phyloP scores from a whole-genome alignment of 2,888 invertebrate genomes.

The Girardia tigrina region DNA sequence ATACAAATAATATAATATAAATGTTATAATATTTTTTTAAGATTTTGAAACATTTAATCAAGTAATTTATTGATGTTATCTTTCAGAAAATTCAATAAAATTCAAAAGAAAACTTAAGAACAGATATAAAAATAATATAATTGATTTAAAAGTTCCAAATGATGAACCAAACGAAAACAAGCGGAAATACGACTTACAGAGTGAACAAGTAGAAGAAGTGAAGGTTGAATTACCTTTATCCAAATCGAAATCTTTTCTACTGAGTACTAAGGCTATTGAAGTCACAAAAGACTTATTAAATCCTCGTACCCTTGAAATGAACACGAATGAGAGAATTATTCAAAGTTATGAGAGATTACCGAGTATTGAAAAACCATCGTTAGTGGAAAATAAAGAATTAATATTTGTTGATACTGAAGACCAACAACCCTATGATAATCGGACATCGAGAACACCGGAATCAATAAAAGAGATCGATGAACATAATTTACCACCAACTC shows the following conservation, averaged over 20 bases:
- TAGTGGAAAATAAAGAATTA: neutral
- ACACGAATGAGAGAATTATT: neutral
- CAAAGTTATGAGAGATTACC: neutral
- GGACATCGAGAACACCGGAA: no score
- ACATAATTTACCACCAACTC: neutral
- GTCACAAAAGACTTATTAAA: neutral
- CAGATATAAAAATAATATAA: neutral
- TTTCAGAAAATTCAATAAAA: neutral
- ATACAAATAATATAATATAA: no score
- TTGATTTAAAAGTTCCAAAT: neutral
- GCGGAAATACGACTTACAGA: neutral
- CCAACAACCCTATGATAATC: neutral
- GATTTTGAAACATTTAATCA: no score
- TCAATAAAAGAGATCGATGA: neutral
- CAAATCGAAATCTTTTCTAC: neutral
- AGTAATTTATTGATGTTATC: neutral
- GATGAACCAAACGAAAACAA: neutral
- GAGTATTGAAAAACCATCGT: neutral
- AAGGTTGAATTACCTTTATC: no score
- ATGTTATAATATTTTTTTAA: no score
- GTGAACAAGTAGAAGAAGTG: no score
- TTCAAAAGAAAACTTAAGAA: neutral
- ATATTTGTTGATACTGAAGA: neutral
- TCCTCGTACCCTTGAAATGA: neutral
- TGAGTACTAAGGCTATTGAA: neutral